A percentile compares a stretch with the other conserved stretches of the same genome.
Evolutionary conservation across 1,140 invertebrate species (phyloP).

Genomic region (Cherax quadricarinatus): DNA sequence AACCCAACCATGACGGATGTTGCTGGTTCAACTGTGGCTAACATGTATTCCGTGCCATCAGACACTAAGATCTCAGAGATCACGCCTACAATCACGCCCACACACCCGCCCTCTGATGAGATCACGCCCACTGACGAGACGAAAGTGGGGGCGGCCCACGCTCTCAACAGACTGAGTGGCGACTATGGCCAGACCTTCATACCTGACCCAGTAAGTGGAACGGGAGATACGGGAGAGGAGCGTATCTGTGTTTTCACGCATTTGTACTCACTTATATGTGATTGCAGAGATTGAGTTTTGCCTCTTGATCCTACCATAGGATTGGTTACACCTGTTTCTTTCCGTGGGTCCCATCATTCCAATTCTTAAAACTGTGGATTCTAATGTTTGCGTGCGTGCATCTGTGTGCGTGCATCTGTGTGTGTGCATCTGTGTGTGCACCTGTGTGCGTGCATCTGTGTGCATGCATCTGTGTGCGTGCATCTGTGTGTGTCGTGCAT

Average conservation of each 20-base stretch:
- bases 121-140: conserved; percentile 30
- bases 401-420: not conserved
- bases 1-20: conserved; percentile 22
- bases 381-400: not conserved
- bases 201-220: conserved; percentile 38
- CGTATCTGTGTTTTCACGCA: not conserved
- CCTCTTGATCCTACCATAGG: too few relatives aligned
- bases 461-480: too few relatives aligned
- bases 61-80: conserved; percentile 22
- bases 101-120: conserved; percentile 18
- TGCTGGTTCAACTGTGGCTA: conserved; percentile 11
- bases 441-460: too few relatives aligned
- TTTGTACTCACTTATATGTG: too few relatives aligned
- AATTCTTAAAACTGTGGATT: too few relatives aligned
- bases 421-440: not conserved
- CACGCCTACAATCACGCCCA: conserved; percentile 21
- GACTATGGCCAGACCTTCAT: conserved; percentile 43
- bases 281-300: too few relatives aligned
- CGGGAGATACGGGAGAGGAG: not conserved
- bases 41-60: conserved; percentile 40
- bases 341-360: not conserved
- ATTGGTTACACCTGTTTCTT: too few relatives aligned
- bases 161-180: conserved; percentile 43
- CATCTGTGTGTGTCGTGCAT: too few relatives aligned
- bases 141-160: conserved; percentile 23